Percentiles rank a stretch among this genome's conserved stretches.
Conservation (phyloP, 2,797 vertebrate species). For the Microctenopoma steveboyesi region DNA sequence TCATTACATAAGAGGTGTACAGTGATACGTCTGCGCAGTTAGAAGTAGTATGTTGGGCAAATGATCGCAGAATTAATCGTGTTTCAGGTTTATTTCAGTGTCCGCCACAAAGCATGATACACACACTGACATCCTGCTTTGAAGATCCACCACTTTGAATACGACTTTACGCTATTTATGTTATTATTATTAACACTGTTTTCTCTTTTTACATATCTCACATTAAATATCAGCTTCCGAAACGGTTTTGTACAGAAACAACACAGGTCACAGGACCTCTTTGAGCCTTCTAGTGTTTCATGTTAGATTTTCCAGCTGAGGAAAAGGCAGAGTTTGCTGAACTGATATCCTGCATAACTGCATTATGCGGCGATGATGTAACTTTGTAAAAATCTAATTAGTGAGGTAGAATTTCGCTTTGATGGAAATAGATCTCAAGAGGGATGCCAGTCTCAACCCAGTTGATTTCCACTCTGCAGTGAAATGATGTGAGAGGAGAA, state of each 20-base stretch:
- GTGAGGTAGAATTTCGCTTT: conserved; percentile 1
- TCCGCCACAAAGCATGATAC: background rate
- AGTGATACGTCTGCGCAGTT: background rate
- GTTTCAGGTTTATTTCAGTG: too few species aligned
- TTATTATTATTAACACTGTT: background rate
- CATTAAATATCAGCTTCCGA: too few species aligned
- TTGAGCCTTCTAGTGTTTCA: too few species aligned
- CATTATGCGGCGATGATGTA: conserved; percentile 1
- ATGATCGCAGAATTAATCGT: background rate
- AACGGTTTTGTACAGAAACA: too few species aligned
- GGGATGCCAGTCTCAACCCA: background rate
- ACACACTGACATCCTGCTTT: background rate
- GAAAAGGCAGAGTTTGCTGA: background rate
- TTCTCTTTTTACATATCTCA: background rate
- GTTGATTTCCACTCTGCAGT: conserved; percentile 9
- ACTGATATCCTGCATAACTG: background rate
- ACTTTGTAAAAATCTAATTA: background rate
- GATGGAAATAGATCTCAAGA: conserved; percentile 9
- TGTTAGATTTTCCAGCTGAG: background rate
- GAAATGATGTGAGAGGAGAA: conserved; percentile 6
- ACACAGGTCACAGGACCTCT: too few species aligned
- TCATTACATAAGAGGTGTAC: background rate
- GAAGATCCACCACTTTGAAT: background rate
- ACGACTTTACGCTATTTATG: too few species aligned
- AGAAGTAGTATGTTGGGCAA: background rate